phyloP scores from a whole-genome alignment of 2,797 vertebrate genomes.

The Cossypha heuglini region DNA sequence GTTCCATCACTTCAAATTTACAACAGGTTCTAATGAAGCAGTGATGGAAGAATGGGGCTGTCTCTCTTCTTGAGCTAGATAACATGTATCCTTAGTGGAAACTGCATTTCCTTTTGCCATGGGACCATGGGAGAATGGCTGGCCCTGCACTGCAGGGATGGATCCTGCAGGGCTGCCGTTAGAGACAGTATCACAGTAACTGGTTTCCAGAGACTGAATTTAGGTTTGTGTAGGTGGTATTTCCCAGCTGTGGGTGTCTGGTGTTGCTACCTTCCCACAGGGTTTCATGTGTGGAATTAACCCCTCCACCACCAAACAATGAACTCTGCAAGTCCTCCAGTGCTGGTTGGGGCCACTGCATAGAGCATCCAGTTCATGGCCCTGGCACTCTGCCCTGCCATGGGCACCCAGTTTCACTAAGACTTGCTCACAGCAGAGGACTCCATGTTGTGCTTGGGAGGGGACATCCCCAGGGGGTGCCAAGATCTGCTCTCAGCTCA shows the following conservation, averaged over 20 bases:
- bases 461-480: not conserved
- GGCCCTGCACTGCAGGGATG: fast-evolving
- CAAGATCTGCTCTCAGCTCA: not conserved
- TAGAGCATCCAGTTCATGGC: fast-evolving
- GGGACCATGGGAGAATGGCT: not conserved
- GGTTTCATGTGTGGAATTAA: not conserved
- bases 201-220: slow-evolving; percentile 46
- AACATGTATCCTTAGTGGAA: not conserved
- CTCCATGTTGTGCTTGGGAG: not conserved
- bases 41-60: not conserved
- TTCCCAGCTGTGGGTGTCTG: slow-evolving; percentile 48
- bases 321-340: not conserved
- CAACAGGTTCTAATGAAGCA: not conserved
- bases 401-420: not conserved
- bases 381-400: not conserved
- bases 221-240: slow-evolving; percentile 27
- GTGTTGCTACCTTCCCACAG: slow-evolving; percentile 35
- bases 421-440: not conserved
- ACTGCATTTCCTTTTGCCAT: not conserved
- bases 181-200: slow-evolving; percentile 52
- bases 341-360: fast-evolving
- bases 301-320: not conserved
- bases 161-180: not conserved
- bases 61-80: not conserved
- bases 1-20: not conserved